A percentile compares a stretch with the other conserved stretches of the same genome.
Conservation (phyloP, 2,113 vertebrate species). For the Jaculus jaculus region DNA sequence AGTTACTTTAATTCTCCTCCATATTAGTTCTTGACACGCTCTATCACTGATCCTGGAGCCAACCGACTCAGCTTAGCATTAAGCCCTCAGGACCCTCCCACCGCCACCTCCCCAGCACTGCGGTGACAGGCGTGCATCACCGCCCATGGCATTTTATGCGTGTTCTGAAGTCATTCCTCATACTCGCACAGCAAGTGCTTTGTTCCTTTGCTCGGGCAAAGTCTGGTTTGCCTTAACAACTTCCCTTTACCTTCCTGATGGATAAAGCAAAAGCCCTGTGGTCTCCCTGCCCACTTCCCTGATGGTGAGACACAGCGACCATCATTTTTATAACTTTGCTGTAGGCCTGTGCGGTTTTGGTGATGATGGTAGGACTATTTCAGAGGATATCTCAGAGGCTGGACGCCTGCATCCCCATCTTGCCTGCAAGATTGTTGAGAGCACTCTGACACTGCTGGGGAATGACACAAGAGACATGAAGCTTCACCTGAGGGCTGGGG, state of each 20-base stretch:
- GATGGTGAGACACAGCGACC: rapidly evolving
- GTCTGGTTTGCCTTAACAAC: rapidly evolving
- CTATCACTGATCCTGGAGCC: too few species aligned
- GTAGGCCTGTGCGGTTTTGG: not conserved
- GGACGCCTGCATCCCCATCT: not conserved
- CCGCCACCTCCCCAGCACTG: too few species aligned
- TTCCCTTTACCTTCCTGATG: not conserved
- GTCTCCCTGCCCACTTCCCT: not conserved
- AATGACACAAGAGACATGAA: not conserved
- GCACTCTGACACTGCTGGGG: not conserved
- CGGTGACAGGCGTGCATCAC: too few species aligned
- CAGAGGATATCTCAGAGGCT: not conserved
- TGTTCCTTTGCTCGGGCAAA: not conserved
- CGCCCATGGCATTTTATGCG: too few species aligned
- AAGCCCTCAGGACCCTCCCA: too few species aligned
- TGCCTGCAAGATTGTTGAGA: not conserved
- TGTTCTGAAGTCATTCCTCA: too few species aligned
- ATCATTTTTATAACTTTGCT: not conserved
- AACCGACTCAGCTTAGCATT: too few species aligned
- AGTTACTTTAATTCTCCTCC: too few species aligned
- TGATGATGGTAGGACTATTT: not conserved
- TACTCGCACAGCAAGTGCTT: too few species aligned
- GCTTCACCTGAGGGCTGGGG: too few species aligned
- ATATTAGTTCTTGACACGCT: too few species aligned
- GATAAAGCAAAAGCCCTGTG: not conserved